Base-by-base conservation (phyloP, 1,140 invertebrate genomes). In the Papilio polytes region DNA sequence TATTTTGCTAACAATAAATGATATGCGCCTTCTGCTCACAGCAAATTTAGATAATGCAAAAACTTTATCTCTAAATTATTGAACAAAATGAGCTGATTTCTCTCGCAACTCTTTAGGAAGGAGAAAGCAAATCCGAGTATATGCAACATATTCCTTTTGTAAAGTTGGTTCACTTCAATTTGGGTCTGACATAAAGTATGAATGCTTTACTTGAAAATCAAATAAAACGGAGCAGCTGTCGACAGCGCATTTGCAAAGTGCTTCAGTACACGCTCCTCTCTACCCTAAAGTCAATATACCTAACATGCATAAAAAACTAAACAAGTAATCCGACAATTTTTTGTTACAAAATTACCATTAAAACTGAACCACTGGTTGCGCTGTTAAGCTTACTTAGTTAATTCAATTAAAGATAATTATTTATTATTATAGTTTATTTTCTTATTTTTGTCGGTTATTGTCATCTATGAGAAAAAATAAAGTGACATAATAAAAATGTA, bases 401-500 rank as follows among this genome's bases (percentile, higher is more conserved):
- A 41, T 41, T 41, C 36, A 6, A 7, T 41, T 13, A 3, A 48
- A 48, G 46, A 13, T 48, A 48, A 48, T 3, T 48, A 48, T 48
- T 13, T 2, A 3, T n/a, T 73, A 31, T 3, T 31, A 59, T 31
- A 26, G 0, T 36, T 26, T 22, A 9, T 18, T 31, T 12, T 53
- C 12, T 80, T 53, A 72, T 70, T 80, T 80, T 46, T 46, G 59
- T 41, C 41, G 22, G 53, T 18, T n/a, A 46, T 1, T 26, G 26
- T 74, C 78, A 77, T 81, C 81, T 82, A 80, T 86, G 84, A 85
- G 83, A 85, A 82, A 84, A 20, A 84, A 85, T 86, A 85, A 84
- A 85, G 86, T 87, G 87, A 85, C 80, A 88, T 90, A 92, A 91
- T 91, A 92, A 92, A 92, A 87, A 84, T 87, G 87, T 89, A 91